These are phyloP conservation scores for Sphaerodactylus townsendi DNA, from an alignment of 2,113 vertebrate species.

Conservation along the genomic window DNA sequence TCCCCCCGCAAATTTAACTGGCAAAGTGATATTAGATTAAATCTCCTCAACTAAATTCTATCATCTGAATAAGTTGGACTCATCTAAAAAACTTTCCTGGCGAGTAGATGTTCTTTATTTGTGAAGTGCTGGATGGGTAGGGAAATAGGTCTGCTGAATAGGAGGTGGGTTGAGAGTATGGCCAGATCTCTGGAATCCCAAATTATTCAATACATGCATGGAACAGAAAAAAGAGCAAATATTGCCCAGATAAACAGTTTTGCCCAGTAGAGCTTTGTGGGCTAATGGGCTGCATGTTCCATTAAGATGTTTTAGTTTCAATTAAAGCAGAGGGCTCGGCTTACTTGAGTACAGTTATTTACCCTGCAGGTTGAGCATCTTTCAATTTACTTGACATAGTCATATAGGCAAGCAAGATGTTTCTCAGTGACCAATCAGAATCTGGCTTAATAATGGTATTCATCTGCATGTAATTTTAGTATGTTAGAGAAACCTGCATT, in stretches of 20 bases:
- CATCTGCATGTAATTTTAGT: conserved; percentile 5
- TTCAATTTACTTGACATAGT: background rate
- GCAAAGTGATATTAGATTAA: background rate
- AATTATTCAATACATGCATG: no score
- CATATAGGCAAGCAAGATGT: background rate
- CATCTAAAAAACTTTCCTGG: background rate
- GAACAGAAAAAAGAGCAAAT: background rate
- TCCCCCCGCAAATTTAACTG: background rate
- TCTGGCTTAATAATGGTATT: background rate
- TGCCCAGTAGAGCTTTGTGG: background rate
- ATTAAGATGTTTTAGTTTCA: background rate
- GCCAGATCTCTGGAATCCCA: background rate
- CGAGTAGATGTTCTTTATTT: background rate
- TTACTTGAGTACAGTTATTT: background rate
- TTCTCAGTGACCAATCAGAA: background rate
- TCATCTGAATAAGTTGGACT: background rate
- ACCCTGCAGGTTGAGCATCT: background rate
- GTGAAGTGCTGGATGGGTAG: background rate
- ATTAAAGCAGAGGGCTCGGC: background rate
- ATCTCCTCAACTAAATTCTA: background rate
- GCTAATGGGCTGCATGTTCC: background rate
- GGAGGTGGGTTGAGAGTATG: background rate
- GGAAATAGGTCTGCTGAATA: background rate
- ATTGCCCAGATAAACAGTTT: background rate
- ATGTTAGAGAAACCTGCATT: rapidly evolving